Percentiles rank a stretch among this genome's conserved stretches.
phyloP scores from a whole-genome alignment of 1,140 invertebrate species.

The Aleiodes sp. region DNA sequence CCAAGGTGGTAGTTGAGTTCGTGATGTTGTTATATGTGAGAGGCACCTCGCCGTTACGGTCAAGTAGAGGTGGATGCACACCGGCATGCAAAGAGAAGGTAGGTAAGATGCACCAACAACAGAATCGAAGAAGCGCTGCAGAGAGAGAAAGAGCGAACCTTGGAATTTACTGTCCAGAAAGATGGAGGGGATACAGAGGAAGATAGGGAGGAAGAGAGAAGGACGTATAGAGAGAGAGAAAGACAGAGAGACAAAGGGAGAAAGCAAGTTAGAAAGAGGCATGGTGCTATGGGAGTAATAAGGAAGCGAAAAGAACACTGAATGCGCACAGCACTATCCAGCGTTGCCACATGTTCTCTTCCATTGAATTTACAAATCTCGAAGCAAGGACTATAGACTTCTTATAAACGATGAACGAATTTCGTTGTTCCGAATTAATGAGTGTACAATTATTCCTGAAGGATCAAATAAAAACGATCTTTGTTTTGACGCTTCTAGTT shows the following conservation, averaged over 20 bases:
- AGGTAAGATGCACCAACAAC: constrained; percentile 27
- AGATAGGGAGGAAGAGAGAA: constrained; percentile 34
- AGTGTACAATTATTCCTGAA: background rate
- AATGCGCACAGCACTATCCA: constrained; percentile 35
- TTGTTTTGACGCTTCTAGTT: background rate
- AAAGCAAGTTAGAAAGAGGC: background rate
- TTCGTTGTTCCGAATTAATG: background rate
- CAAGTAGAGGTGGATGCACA: constrained; percentile 38
- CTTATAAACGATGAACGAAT: background rate
- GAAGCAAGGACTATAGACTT: constrained; percentile 26
- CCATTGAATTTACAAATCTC: constrained; percentile 51
- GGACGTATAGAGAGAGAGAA: constrained; percentile 3
- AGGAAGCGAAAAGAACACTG: constrained; percentile 6
- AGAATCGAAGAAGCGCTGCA: background rate
- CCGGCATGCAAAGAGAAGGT: background rate
- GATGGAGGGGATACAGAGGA: constrained; percentile 18
- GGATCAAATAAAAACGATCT: background rate
- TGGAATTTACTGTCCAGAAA: constrained; percentile 19
- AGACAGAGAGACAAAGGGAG: background rate
- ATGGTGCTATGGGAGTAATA: background rate
- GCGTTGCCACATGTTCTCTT: constrained; percentile 52
- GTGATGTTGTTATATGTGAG: constrained; percentile 43
- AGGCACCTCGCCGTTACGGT: constrained; percentile 40
- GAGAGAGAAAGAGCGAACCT: constrained; percentile 20
- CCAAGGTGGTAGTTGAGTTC: constrained; percentile 43